phyloP scores from a whole-genome alignment of 2,113 vertebrate genomes.

The Larimichthys polyactis region DNA sequence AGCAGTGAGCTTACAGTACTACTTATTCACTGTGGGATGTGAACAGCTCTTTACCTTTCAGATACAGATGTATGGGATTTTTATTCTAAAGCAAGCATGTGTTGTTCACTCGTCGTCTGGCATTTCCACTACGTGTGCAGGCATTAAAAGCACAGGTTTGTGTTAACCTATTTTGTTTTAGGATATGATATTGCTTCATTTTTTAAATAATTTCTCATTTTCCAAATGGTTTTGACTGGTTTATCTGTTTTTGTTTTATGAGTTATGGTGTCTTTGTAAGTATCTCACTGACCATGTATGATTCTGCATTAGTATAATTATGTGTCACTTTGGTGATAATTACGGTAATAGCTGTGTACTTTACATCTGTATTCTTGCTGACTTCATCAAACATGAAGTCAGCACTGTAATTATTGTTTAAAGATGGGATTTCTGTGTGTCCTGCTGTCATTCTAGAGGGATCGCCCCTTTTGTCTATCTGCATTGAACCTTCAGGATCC shows the following conservation, averaged over 20 bases:
- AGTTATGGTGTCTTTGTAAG: not conserved
- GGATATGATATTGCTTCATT: not conserved
- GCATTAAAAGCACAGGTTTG: too few relatives aligned
- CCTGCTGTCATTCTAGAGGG: not conserved
- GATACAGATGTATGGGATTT: not conserved
- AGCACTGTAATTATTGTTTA: conserved; percentile 8
- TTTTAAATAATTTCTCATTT: not conserved
- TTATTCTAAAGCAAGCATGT: not conserved
- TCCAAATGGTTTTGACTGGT: not conserved
- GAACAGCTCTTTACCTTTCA: not conserved
- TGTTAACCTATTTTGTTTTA: not conserved
- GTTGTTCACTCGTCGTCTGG: not conserved
- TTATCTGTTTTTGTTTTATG: not conserved
- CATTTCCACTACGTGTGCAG: not conserved
- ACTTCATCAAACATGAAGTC: conserved; percentile 9
- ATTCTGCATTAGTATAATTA: conserved; percentile 5
- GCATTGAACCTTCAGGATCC: not conserved
- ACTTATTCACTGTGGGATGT: not conserved
- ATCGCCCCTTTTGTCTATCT: not conserved
- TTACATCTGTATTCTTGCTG: not conserved
- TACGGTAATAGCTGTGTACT: not conserved
- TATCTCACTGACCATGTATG: conserved; percentile 1
- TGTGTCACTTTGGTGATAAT: conserved; percentile 1
- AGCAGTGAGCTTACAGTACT: not conserved
- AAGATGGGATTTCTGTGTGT: not conserved